These are phyloP conservation scores for Fregetta grallaria DNA, from an alignment of 2,113 vertebrate genomes.

Conservation along the genomic window DNA sequence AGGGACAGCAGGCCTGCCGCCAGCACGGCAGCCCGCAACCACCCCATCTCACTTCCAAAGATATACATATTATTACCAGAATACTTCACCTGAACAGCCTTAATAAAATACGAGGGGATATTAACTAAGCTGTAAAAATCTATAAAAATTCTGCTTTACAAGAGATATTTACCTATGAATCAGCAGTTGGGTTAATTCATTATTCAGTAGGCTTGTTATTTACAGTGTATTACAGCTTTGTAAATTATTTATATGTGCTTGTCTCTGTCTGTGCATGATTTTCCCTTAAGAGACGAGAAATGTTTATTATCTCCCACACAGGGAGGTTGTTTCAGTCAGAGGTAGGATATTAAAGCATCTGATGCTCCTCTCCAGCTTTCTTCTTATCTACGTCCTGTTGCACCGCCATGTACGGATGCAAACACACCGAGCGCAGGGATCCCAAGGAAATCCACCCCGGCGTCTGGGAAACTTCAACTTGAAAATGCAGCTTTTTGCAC, in stretches of 20 bases:
- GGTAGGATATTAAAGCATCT: constrained; percentile 54
- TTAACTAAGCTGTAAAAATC: constrained; percentile 76
- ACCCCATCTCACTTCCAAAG: constrained; percentile 37
- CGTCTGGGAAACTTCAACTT: not conserved
- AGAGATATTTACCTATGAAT: constrained; percentile 79
- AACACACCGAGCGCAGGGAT: accelerated
- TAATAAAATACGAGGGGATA: constrained; percentile 73
- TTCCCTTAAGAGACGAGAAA: constrained; percentile 72
- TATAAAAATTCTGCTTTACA: constrained; percentile 76
- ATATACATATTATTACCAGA: constrained; percentile 54
- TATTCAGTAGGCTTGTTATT: constrained; percentile 82
- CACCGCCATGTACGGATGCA: not conserved
- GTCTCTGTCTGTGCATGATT: constrained; percentile 71
- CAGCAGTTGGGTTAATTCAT: constrained; percentile 83
- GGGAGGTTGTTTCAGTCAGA: constrained; percentile 67
- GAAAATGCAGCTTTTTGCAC: not conserved
- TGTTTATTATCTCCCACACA: constrained; percentile 71
- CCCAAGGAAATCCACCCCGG: not conserved
- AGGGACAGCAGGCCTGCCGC: not conserved
- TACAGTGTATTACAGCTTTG: constrained; percentile 79
- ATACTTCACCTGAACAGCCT: constrained; percentile 65
- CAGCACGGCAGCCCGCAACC: not conserved
- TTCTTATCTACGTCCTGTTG: not conserved
- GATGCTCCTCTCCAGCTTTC: not conserved
- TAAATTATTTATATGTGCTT: constrained; percentile 81